Base-by-base conservation (phyloP, 2,888 invertebrate species). In the Seira musarum region DNA sequence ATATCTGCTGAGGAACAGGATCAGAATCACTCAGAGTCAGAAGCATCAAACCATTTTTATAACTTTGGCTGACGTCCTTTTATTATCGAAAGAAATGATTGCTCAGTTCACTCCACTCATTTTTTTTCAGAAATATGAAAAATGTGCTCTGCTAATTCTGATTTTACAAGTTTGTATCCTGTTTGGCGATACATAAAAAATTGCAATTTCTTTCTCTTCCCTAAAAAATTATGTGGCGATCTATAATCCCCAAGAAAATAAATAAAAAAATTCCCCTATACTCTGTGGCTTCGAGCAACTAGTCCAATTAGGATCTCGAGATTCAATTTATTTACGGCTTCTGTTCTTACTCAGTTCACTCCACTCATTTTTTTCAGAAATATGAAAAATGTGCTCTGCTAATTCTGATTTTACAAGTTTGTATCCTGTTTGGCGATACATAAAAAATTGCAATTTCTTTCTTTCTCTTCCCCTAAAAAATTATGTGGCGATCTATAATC, bases 271-370 rank as follows among this genome's bases (percentile, higher is more conserved):
- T n/a, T n/a, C n/a, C n/a, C n/a, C n/a, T n/a, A n/a, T n/a, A n/a
- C n/a, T 25, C 24, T 61, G 15, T 79, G 60, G 79, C 79, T 80
- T 73, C 30, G 24, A 80, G 79, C 68, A 73, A 80, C 53, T 49
- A 80, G 79, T 61, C 79, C 79, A 80, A 80, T 80, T 80, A 80
- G 73, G 79, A 80, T 64, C 78, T 72, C 67, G 78, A 72, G 72
- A 79, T 79, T 79, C 72, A 79, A 79, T 79, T 79, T 79, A 79
- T 79, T 79, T 79, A 53, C 66, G 71, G 78, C 72, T 79, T 68
- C 72, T 79, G 72, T 61, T 79, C 61, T 46, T 72, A 24, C 40
- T 40, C 40, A 40, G 40, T 40, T 22, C 64, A 64, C 21, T 22
- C n/a, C 64, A 5, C 8, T 13, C 22, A 64, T 22, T 64, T 22